These are phyloP conservation scores for Mustelus asterias DNA, from an alignment of 2,113 vertebrate species.

Conservation along the genomic window DNA sequence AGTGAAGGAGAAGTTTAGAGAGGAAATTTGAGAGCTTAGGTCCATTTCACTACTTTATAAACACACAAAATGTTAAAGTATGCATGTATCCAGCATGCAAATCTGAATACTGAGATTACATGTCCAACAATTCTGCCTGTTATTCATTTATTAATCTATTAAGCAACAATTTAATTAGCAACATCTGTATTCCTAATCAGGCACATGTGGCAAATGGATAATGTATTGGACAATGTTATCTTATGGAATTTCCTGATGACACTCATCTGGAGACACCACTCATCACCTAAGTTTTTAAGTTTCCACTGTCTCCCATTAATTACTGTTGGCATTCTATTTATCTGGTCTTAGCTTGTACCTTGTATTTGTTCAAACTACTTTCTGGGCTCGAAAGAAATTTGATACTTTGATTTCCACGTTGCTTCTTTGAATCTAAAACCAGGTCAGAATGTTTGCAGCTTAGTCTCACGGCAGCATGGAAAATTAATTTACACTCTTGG, in stretches of 20 bases:
- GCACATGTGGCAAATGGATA: neutral
- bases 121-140: neutral
- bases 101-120: neutral
- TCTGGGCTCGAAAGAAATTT: neutral
- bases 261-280: neutral
- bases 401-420: neutral
- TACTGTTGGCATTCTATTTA: neutral
- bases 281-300: neutral
- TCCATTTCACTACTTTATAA: neutral
- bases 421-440: neutral
- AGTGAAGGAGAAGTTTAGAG: neutral
- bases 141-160: neutral
- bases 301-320: neutral
- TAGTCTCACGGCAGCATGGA: neutral
- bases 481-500: neutral
- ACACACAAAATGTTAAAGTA: neutral
- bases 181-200: neutral
- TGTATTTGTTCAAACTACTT: neutral
- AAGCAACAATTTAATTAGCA: neutral
- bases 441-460: neutral
- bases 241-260: neutral
- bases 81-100: neutral
- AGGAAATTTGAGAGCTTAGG: neutral
- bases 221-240: neutral
- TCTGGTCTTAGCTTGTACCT: neutral